Conservation (phyloP, 2,888 invertebrate species). For the Cheilosia variabilis region DNA sequence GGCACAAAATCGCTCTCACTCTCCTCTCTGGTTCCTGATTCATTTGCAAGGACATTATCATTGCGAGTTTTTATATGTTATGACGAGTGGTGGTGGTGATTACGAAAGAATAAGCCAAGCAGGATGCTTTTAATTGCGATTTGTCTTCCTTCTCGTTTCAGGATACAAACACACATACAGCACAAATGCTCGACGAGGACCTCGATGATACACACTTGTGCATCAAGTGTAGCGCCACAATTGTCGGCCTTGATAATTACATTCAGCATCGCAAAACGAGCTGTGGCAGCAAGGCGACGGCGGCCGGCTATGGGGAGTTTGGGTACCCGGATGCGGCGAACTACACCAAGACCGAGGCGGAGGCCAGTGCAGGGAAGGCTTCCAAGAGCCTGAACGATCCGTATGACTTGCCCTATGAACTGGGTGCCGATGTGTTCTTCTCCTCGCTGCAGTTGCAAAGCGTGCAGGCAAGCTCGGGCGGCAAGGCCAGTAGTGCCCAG, state of each 20-base stretch:
- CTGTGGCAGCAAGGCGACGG: slow-evolving; percentile 84
- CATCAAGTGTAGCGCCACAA: slow-evolving; percentile 92
- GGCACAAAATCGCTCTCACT: slow-evolving; percentile 47
- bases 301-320: slow-evolving; percentile 79
- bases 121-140: slow-evolving; percentile 73
- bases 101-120: slow-evolving; percentile 43
- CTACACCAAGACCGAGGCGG: slow-evolving; percentile 77
- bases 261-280: slow-evolving; percentile 91
- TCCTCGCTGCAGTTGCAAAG: slow-evolving; percentile 92
- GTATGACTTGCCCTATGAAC: slow-evolving; percentile 85
- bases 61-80: slow-evolving; percentile 58
- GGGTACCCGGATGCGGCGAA: slow-evolving; percentile 79
- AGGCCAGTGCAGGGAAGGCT: slow-evolving; percentile 79
- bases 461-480: slow-evolving; percentile 77
- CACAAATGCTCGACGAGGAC: slow-evolving; percentile 84
- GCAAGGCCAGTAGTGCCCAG: slow-evolving; percentile 47
- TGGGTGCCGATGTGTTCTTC: slow-evolving; percentile 94
- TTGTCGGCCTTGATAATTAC: slow-evolving; percentile 93
- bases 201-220: slow-evolving; percentile 95
- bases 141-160: slow-evolving; percentile 37
- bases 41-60: slow-evolving; percentile 69
- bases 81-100: slow-evolving; percentile 46
- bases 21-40: slow-evolving; percentile 43
- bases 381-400: slow-evolving; percentile 80
- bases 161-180: slow-evolving; percentile 48